A percentile compares a stretch with the other conserved stretches of the same genome.
Conservation (phyloP, 1,140 invertebrate genomes). For the Temnothorax longispinosus region DNA sequence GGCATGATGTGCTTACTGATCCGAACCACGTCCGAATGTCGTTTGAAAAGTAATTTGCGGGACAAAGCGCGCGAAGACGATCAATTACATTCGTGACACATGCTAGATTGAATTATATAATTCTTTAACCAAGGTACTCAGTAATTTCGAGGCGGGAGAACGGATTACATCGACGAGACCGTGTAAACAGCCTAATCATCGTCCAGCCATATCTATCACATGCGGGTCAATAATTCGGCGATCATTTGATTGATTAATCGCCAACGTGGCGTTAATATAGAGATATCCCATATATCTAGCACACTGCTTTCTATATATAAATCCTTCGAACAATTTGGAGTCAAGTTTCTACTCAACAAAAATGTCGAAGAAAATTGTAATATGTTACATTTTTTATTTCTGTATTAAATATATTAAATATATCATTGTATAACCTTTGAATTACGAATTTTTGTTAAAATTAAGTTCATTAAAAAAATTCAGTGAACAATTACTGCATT, state of each 20-base stretch:
- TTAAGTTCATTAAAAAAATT: background rate
- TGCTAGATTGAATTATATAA: conserved; percentile 13
- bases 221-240: background rate
- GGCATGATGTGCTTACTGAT: background rate
- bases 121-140: background rate
- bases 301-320: background rate
- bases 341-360: background rate
- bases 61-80: background rate
- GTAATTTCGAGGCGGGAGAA: background rate
- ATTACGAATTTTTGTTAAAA: background rate
- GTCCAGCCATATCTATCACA: background rate
- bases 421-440: background rate
- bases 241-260: conserved; percentile 22
- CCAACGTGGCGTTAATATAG: background rate
- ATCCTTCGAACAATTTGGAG: background rate
- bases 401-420: background rate
- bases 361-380: background rate
- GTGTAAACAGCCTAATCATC: conserved; percentile 1
- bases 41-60: background rate
- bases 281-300: background rate
- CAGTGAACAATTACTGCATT: background rate
- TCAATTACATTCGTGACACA: background rate
- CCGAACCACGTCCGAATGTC: conserved; percentile 13
- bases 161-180: background rate
- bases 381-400: background rate